Base-by-base conservation (phyloP, 2,113 vertebrate genomes). In the Muntiacus reevesi region DNA sequence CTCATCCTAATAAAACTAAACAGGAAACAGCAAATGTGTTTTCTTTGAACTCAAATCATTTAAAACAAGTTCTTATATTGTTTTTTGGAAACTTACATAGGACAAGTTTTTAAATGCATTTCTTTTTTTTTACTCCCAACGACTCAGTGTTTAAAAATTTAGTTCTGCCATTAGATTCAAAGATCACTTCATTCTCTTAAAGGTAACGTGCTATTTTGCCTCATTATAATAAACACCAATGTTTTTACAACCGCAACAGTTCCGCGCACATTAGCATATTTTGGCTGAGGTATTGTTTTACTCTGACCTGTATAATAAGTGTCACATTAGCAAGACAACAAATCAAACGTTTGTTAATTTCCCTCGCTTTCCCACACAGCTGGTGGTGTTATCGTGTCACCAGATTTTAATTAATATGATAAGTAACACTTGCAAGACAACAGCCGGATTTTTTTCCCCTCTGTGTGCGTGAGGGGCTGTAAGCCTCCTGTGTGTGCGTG, bases 321-420 rank as follows among this genome's bases (percentile, higher is more conserved):
- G 99, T 99, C 99, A 99, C 99, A 99, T 99, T 99, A 99, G 99
- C 99, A 99, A 99, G 99, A 99, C 99, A 99, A 99, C 99, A 99
- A 99, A 99, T 99, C 99, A 99, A 99, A 99, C 99, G 99, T 98
- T 99, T 99, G 99, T 99, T 99, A 99, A 99, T 99, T 99, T 99
- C 99, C 99, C 99, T 99, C 99, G 99, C 99, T 99, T 99, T 99
- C 99, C 99, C 99, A 99, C 99, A 99, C 99, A 99, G 99, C 99
- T 99, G 99, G 99, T 99, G 98, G 99, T 99, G 99, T 99, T 99
- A 99, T 99, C 99, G 98, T 99, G 99, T 99, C 99, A 99, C 99
- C 99, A 99, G 99, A 99, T 99, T 99, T 99, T 99, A 99, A 99
- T 99, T 99, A 99, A 99, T 99, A 99, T 99, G 99, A 99, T 99